A percentile compares a stretch with the other conserved stretches of the same genome.
Evolutionary conservation across 2,888 invertebrate species (phyloP).

Genomic region (Macrophya alboannulata): DNA sequence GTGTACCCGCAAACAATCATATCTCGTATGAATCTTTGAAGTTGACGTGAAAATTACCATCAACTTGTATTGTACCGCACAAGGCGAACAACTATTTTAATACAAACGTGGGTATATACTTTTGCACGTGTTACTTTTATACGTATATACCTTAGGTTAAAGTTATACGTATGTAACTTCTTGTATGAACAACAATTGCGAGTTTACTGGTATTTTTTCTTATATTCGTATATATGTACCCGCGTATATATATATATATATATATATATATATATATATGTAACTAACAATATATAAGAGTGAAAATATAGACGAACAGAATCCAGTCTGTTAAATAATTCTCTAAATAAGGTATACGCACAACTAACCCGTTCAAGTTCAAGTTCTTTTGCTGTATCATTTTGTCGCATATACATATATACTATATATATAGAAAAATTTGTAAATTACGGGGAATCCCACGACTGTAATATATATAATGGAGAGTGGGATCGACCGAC

Average conservation of each 20-base stretch:
- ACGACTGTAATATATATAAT: neutral
- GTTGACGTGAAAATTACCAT: slow-evolving; percentile 44
- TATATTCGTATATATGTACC: neutral
- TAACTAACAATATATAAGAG: neutral
- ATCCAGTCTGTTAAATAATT: neutral
- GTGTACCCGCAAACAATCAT: slow-evolving; percentile 30
- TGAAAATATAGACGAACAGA: neutral
- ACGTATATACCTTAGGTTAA: neutral
- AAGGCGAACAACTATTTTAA: slow-evolving; percentile 56
- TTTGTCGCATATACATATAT: neutral
- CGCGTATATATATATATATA: too few relatives aligned
- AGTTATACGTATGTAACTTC: neutral
- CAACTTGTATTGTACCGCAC: slow-evolving; percentile 7
- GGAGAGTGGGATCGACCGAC: neutral
- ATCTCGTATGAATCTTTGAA: slow-evolving; percentile 37
- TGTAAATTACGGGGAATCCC: slow-evolving; percentile 2
- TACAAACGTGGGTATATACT: slow-evolving; percentile 22
- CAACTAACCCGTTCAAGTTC: slow-evolving; percentile 7
- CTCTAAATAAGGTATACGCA: neutral
- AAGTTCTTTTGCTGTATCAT: neutral
- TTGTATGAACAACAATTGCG: neutral
- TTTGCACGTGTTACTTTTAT: slow-evolving; percentile 40
- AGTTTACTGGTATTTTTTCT: neutral
- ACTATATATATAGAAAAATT: neutral
- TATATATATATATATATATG: too few relatives aligned